phyloP scores from a whole-genome alignment of 2,113 vertebrate genomes.

The Coptodon bakossiorum region DNA sequence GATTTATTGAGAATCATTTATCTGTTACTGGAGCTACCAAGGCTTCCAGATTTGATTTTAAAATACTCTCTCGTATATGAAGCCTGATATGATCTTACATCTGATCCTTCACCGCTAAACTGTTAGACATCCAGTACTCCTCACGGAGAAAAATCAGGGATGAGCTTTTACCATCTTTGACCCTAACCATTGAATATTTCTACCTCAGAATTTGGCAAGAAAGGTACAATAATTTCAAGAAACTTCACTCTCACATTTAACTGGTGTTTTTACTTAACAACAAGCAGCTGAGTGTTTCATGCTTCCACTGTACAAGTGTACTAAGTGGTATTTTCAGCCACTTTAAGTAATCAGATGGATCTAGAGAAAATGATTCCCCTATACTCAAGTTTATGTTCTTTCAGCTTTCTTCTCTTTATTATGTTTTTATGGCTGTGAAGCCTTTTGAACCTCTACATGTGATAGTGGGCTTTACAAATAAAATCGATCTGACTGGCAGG shows the following conservation, averaged over 20 bases:
- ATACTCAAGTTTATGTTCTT: not conserved
- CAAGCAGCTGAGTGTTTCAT: not conserved
- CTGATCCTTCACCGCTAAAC: not conserved
- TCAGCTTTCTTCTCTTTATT: not conserved
- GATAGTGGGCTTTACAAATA: not conserved
- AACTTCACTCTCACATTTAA: not conserved
- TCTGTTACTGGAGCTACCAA: not conserved
- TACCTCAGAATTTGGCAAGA: not conserved
- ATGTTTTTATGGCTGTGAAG: not conserved
- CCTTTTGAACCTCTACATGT: not conserved
- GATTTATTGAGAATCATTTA: not conserved
- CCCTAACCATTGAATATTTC: not conserved
- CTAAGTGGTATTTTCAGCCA: not conserved
- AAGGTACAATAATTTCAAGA: not conserved
- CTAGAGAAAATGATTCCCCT: accelerated
- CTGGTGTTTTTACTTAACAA: not conserved
- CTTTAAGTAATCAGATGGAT: not conserved
- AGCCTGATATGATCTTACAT: not conserved
- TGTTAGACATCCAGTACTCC: not conserved
- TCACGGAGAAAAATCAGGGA: accelerated
- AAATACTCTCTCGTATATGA: not conserved
- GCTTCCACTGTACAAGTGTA: not conserved
- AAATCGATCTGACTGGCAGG: not conserved
- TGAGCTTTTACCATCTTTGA: not conserved
- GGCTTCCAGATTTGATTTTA: not conserved